phyloP scores from a whole-genome alignment of 2,797 vertebrate genomes.

The Coluber constrictor region DNA sequence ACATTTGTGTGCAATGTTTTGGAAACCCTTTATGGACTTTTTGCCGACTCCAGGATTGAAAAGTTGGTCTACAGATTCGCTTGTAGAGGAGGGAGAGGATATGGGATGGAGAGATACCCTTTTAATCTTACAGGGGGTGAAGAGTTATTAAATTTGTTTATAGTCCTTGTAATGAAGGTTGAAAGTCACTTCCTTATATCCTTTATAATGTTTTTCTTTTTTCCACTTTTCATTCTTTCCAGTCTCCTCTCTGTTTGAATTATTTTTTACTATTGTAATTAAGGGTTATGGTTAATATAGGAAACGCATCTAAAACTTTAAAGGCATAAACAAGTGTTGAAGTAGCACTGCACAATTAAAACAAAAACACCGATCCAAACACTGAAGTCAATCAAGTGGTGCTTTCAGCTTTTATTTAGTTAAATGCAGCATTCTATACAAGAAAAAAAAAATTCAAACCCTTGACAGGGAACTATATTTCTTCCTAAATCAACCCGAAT shows the following conservation, averaged over 20 bases:
- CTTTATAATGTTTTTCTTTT: background rate
- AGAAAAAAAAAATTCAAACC: conserved; percentile 64
- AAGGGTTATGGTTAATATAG: background rate
- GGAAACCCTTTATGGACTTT: background rate
- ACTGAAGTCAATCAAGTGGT: conserved; percentile 41
- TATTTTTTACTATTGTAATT: background rate
- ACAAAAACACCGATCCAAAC: conserved; percentile 13
- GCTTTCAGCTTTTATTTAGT: conserved; percentile 74
- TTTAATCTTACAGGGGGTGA: background rate
- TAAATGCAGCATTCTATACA: conserved; percentile 75
- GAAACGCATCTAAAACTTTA: background rate
- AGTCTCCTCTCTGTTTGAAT: background rate
- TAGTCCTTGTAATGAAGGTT: background rate
- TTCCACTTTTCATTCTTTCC: background rate
- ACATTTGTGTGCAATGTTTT: background rate
- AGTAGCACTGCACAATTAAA: background rate
- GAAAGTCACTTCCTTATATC: background rate
- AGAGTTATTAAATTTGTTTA: background rate
- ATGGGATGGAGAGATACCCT: background rate
- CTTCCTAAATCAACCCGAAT: conserved; percentile 65
- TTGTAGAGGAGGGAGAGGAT: background rate
- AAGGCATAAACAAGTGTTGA: background rate
- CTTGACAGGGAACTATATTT: conserved; percentile 63
- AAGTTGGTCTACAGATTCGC: background rate
- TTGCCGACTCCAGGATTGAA: background rate